Conservation (phyloP, 2,113 vertebrate genomes). For the Myocastor coypus region DNA sequence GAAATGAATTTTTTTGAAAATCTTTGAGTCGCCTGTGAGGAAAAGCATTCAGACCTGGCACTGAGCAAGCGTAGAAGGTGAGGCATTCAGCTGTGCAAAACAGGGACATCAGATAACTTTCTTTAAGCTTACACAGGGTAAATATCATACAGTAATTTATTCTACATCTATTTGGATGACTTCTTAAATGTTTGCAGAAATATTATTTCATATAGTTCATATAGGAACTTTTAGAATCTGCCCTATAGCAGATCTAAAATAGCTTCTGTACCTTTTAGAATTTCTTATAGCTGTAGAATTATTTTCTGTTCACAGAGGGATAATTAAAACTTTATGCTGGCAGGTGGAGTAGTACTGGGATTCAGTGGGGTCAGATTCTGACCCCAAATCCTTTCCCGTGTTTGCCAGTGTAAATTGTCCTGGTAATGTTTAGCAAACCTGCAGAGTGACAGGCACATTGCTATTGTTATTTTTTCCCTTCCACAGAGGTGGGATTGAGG, state of each 20-base stretch:
- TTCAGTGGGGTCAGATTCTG: constrained; percentile 39
- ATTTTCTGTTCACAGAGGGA: not conserved
- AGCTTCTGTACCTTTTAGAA: not conserved
- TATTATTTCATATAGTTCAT: not conserved
- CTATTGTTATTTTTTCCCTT: not conserved
- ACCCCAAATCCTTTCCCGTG: not conserved
- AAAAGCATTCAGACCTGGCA: constrained; percentile 24
- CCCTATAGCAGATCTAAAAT: not conserved
- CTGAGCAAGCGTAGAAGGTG: not conserved
- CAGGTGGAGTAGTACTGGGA: not conserved
- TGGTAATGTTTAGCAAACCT: not conserved
- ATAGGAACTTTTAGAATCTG: not conserved
- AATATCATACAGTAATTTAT: not conserved
- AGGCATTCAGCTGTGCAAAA: not conserved
- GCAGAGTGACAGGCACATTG: not conserved
- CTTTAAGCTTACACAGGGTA: not conserved
- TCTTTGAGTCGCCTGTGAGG: not conserved
- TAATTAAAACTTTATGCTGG: not conserved
- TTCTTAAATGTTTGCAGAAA: not conserved
- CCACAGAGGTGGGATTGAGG: not conserved
- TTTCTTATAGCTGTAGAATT: not conserved
- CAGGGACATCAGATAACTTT: not conserved
- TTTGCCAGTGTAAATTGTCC: not conserved
- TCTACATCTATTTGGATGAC: not conserved
- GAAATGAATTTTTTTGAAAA: not conserved